A percentile compares a stretch with the other conserved stretches of the same genome.
Evolutionary conservation across 1,140 invertebrate genomes (phyloP).

Genomic region (Trichonephila clavipes): DNA sequence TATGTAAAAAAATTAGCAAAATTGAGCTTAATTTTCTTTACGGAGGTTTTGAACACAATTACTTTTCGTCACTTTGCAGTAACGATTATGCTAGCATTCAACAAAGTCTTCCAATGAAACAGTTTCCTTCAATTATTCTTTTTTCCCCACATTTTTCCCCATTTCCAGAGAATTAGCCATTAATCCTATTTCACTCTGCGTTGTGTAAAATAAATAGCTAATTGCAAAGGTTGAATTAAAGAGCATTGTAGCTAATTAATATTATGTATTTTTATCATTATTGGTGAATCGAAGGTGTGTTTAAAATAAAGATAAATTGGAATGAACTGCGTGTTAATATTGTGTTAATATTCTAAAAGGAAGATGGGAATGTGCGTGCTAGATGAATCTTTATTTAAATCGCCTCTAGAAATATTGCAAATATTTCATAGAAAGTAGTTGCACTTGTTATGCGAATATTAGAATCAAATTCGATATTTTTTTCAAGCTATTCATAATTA

Average conservation of each 20-base stretch:
- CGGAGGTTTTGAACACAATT: conserved; percentile 41
- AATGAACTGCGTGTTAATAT: not conserved
- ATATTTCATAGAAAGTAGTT: too few relatives aligned
- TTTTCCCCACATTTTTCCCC: not conserved
- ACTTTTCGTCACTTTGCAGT: conserved; percentile 24
- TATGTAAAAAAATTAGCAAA: conserved; percentile 41
- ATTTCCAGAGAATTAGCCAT: not conserved
- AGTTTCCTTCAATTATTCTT: not conserved
- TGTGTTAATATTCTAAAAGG: not conserved
- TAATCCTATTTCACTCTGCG: not conserved
- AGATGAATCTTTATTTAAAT: not conserved
- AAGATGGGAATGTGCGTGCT: not conserved
- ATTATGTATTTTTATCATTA: not conserved
- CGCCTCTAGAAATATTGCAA: too few relatives aligned
- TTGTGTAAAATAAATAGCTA: not conserved
- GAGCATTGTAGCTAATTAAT: not conserved
- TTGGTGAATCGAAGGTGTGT: not conserved
- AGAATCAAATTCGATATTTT: too few relatives aligned
- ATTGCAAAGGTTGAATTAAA: not conserved
- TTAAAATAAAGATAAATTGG: not conserved
- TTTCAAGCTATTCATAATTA: too few relatives aligned
- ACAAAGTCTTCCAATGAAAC: conserved; percentile 12
- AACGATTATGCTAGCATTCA: not conserved
- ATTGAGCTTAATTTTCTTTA: conserved; percentile 47
- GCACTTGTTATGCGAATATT: too few relatives aligned